phyloP scores from a whole-genome alignment of 2,888 invertebrate genomes.

The Lysandra bellargus region DNA sequence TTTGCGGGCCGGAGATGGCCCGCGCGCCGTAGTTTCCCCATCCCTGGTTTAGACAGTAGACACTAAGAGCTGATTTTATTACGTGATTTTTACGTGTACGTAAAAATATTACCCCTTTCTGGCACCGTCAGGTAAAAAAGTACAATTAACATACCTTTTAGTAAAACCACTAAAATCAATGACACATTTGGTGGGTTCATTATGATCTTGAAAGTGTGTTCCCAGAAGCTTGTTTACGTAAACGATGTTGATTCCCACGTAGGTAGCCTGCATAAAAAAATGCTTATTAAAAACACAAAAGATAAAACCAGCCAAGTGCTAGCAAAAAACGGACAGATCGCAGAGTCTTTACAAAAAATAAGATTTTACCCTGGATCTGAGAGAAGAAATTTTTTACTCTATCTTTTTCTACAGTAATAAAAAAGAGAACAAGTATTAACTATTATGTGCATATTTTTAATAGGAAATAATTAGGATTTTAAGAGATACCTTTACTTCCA shows the following conservation, averaged over 20 bases:
- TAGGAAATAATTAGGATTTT: not conserved
- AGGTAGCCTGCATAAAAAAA: not conserved
- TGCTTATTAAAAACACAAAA: not conserved
- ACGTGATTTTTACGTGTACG: no score
- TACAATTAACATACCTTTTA: not conserved
- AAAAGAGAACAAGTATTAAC: not conserved
- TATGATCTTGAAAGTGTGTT: not conserved
- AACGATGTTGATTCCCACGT: not conserved
- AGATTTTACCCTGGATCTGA: no score
- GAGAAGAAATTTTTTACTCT: no score
- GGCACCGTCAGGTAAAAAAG: not conserved
- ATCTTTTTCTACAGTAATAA: no score
- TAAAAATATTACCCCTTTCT: no score
- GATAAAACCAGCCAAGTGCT: no score
- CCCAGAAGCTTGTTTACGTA: not conserved
- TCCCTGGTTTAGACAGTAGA: no score
- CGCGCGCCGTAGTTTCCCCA: no score
- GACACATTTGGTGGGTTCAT: not conserved
- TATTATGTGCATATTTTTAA: not conserved
- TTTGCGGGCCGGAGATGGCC: no score
- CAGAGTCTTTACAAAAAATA: no score
- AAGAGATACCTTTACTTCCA: not conserved
- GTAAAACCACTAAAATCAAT: constrained; percentile 19
- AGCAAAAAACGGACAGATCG: no score
- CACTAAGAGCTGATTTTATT: no score